Percentiles rank a stretch among this genome's conserved stretches.
Evolutionary conservation across 2,113 vertebrate species (phyloP).

Genomic region (Otolemur garnettii): DNA sequence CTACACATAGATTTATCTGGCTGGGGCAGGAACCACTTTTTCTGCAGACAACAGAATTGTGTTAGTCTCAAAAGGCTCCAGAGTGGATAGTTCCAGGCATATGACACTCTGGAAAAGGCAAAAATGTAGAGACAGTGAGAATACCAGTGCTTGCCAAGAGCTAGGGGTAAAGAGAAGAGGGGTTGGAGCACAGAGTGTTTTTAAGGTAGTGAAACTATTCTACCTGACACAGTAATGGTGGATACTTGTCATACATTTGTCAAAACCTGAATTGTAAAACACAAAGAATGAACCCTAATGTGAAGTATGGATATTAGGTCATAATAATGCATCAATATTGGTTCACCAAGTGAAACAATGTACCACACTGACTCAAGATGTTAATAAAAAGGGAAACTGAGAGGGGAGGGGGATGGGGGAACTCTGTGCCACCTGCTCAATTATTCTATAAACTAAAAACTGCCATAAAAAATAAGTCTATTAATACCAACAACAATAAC

Average conservation of each 20-base stretch:
- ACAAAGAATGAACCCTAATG: neutral
- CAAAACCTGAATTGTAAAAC: neutral
- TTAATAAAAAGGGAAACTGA: too few relatives aligned
- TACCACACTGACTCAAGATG: fast-evolving
- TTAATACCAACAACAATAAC: neutral
- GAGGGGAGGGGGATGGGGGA: fast-evolving
- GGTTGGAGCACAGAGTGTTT: neutral
- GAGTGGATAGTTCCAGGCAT: neutral
- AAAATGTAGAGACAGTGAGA: neutral
- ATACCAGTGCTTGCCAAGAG: neutral
- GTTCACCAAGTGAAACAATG: neutral
- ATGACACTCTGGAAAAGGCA: neutral
- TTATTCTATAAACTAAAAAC: neutral
- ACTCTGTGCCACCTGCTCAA: neutral
- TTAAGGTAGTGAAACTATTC: neutral
- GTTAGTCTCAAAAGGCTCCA: neutral
- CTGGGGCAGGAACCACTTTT: neutral
- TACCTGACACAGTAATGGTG: neutral
- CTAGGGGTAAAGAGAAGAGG: too few relatives aligned
- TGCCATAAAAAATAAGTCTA: neutral
- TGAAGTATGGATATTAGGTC: neutral
- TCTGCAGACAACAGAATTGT: neutral
- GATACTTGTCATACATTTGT: neutral
- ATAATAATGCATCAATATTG: neutral
- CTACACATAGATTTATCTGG: neutral